Evolutionary conservation across 2,113 vertebrate genomes (phyloP).

Genomic region (Hydrolagus affinis): DNA sequence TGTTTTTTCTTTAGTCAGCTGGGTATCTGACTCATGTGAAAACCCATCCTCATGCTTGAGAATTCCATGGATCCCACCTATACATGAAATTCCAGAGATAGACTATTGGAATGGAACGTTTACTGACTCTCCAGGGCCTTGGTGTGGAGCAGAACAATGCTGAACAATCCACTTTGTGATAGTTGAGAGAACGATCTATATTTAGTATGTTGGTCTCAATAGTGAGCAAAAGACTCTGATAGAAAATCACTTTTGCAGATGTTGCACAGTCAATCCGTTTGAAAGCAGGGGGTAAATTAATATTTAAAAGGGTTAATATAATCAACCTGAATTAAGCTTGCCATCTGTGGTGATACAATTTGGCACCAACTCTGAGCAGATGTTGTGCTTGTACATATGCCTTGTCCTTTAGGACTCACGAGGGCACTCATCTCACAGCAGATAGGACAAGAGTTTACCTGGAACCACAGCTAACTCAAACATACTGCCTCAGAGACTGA

Average conservation of each 20-base stretch:
- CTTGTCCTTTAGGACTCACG: not conserved
- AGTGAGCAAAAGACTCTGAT: not conserved
- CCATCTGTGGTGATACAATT: not conserved
- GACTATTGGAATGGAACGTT: too few species aligned
- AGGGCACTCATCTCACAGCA: not conserved
- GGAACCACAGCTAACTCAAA: not conserved
- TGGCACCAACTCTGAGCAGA: not conserved
- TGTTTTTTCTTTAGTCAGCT: too few species aligned
- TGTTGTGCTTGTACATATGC: not conserved
- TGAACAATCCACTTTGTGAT: too few species aligned
- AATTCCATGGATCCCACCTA: too few species aligned
- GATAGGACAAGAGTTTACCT: not conserved
- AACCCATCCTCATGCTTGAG: too few species aligned
- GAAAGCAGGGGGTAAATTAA: not conserved
- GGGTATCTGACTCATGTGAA: too few species aligned
- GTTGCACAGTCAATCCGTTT: not conserved
- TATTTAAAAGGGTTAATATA: not conserved
- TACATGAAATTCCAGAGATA: too few species aligned
- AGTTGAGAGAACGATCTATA: too few species aligned
- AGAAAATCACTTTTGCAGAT: not conserved
- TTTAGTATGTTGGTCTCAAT: not conserved
- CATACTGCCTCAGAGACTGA: not conserved
- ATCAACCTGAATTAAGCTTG: not conserved
- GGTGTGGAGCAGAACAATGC: too few species aligned
- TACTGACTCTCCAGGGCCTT: too few species aligned